Evolutionary conservation across 2,888 invertebrate species (phyloP).

Genomic region (Drosophila flavopinicola): DNA sequence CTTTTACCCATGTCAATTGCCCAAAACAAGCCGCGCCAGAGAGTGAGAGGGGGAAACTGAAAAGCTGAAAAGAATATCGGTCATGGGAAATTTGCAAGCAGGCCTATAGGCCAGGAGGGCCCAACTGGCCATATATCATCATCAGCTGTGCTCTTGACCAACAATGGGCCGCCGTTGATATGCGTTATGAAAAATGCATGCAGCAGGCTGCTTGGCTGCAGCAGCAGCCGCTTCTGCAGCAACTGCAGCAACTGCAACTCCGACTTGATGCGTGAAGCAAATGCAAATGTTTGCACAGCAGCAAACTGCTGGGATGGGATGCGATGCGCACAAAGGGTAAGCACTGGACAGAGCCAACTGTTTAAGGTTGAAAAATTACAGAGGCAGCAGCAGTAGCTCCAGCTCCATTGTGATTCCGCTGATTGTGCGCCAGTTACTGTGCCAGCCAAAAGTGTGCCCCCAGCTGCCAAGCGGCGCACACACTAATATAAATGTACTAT

Average conservation of each 20-base stretch:
- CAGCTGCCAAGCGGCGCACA: constrained; percentile 40
- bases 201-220: too few species aligned
- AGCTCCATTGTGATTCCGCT: constrained; percentile 37
- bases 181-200: constrained; percentile 70
- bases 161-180: constrained; percentile 59
- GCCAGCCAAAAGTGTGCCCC: constrained; percentile 36
- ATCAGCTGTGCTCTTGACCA: constrained; percentile 57
- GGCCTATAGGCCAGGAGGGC: constrained; percentile 22
- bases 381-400: constrained; percentile 11
- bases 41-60: constrained; percentile 8
- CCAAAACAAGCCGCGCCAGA: constrained; percentile 64
- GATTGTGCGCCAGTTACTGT: constrained; percentile 48
- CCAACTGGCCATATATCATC: constrained; percentile 54
- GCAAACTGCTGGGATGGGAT: constrained; percentile 11
- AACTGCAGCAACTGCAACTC: too few species aligned
- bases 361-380: constrained; percentile 61
- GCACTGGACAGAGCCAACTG: constrained; percentile 64
- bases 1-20: constrained; percentile 58
- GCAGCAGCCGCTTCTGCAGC: too few species aligned
- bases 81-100: constrained; percentile 71
- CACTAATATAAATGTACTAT: constrained; percentile 5
- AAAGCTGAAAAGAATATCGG: constrained; percentile 55
- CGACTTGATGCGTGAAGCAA: constrained; percentile 57
- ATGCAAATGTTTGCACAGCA: constrained; percentile 67
- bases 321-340: constrained; percentile 67